Evolutionary conservation across 2,888 invertebrate species (phyloP), one percentile per base, ranked within the genome.

Genomic region (Agapostemon virescens): DNA sequence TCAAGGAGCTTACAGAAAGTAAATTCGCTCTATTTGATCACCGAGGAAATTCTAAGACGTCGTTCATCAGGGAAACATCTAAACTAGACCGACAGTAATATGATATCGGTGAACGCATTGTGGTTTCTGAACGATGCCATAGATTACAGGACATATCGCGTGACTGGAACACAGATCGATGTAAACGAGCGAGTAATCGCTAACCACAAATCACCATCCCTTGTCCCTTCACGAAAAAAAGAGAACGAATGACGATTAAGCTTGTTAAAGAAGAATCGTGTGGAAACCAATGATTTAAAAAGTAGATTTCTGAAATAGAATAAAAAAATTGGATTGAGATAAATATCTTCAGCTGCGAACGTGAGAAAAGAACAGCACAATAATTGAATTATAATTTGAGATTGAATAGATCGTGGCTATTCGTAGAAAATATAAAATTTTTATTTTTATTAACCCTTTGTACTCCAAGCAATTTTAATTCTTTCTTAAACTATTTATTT

Each of bases 151-250:
- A 75, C 69, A 79, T 82, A 86, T 87, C 87, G 87, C 87, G 87
- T 88, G 87, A 88, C 87, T 74, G 81, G 81, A 81, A 80, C 84
- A 76, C 84, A 83, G 84, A 83, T 79, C 72, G 64, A 52, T 72
- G 84, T 77, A 84, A 85, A 85, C 74, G 81, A 81, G 76, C 81
- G 82, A 76, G 84, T 77, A 81, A 86, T 79, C 83, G 75, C 77
- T 74, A 72, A 78, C 86, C 84, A 80, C 84, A 85, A 69, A 79
- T 77, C 74, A 69, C 49, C 61, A 61, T 9, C 23, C 78, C 36
- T 67, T 74, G 49, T 72, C 63, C 45, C 70, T 61, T 42, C 30
- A 33, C 52, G 67, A n/a, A 69, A 55, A 64, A 64, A 58, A n/a
- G n/a, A n/a, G n/a, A 20, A 23, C 68, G 45, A 40, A 61, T 23